Evolutionary conservation across 37 sponge, comb jelly and placozoan genomes (phyloP).

Genomic region (Spongia lamella): DNA sequence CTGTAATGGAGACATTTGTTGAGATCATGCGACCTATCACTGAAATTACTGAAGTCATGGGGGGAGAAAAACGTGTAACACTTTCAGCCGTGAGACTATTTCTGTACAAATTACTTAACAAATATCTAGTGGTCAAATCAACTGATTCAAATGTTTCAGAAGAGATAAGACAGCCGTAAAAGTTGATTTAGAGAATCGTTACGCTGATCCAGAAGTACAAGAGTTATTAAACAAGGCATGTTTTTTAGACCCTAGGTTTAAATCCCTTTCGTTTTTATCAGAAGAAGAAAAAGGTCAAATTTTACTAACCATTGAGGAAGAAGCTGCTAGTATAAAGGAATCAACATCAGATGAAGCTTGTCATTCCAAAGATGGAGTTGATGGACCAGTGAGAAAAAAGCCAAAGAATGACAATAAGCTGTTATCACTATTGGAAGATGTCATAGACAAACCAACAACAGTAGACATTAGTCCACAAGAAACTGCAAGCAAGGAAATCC

Average conservation of each 20-base stretch:
- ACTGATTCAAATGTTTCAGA: constrained; percentile 5
- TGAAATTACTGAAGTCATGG: constrained; percentile 36
- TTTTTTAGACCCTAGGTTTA: constrained; percentile 33
- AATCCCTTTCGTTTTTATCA: background rate
- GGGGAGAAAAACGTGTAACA: constrained; percentile 32
- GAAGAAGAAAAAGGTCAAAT: too few species aligned
- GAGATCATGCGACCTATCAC: constrained; percentile 21
- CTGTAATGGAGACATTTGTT: constrained; percentile 3
- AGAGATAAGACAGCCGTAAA: constrained; percentile 1
- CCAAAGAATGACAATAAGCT: too few species aligned
- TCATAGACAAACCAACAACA: too few species aligned
- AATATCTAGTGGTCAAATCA: background rate
- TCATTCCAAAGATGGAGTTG: too few species aligned
- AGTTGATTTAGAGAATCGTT: constrained; percentile 5
- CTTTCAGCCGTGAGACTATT: constrained; percentile 26
- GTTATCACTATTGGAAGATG: too few species aligned
- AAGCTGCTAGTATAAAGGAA: too few species aligned
- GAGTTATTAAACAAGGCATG: constrained; percentile 9
- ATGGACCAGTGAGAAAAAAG: too few species aligned
- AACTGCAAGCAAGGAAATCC: too few species aligned
- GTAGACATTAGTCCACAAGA: too few species aligned
- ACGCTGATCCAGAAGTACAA: constrained; percentile 9
- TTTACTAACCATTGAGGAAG: too few species aligned
- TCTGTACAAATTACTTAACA: constrained; percentile 14
- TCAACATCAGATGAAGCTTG: too few species aligned